Percentiles rank a stretch among this genome's conserved stretches.
Evolutionary conservation across 2,888 invertebrate species (phyloP).

Genomic region (Platycheirus rosarum): DNA sequence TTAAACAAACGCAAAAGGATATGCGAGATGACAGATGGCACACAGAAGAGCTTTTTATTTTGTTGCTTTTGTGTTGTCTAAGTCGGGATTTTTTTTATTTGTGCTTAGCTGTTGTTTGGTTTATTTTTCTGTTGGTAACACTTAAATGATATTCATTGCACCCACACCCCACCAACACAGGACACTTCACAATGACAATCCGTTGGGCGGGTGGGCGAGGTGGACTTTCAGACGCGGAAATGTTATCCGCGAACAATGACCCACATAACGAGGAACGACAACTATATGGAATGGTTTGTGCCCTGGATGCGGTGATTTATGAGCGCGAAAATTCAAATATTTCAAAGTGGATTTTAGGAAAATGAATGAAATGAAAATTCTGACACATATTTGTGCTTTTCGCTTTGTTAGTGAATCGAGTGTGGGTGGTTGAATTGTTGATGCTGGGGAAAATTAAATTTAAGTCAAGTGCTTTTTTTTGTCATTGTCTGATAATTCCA

Average conservation of each 20-base stretch:
- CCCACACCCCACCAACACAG: not conserved
- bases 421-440: not conserved
- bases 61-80: slow-evolving; percentile 58
- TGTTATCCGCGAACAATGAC: slow-evolving; percentile 70
- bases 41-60: slow-evolving; percentile 67
- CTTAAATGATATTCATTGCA: slow-evolving; percentile 66
- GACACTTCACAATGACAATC: slow-evolving; percentile 21
- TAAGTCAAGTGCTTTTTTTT: slow-evolving; percentile 42
- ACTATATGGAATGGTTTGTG: slow-evolving; percentile 17
- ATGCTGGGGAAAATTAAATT: slow-evolving; percentile 39
- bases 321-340: slow-evolving; percentile 65
- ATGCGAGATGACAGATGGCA: slow-evolving; percentile 70
- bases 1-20: slow-evolving; percentile 67
- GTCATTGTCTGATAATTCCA: slow-evolving; percentile 28
- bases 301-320: slow-evolving; percentile 55
- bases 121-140: slow-evolving; percentile 33
- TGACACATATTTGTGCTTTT: slow-evolving; percentile 59
- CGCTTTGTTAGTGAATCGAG: slow-evolving; percentile 45
- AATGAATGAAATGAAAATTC: slow-evolving; percentile 64
- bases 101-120: slow-evolving; percentile 25
- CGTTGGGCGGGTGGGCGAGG: not conserved
- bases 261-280: slow-evolving; percentile 37
- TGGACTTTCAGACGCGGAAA: slow-evolving; percentile 57
- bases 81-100: slow-evolving; percentile 36
- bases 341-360: slow-evolving; percentile 69